Base-by-base conservation (phyloP, 92 coral and sea anemone species). In the Plumapathes pennacea region DNA sequence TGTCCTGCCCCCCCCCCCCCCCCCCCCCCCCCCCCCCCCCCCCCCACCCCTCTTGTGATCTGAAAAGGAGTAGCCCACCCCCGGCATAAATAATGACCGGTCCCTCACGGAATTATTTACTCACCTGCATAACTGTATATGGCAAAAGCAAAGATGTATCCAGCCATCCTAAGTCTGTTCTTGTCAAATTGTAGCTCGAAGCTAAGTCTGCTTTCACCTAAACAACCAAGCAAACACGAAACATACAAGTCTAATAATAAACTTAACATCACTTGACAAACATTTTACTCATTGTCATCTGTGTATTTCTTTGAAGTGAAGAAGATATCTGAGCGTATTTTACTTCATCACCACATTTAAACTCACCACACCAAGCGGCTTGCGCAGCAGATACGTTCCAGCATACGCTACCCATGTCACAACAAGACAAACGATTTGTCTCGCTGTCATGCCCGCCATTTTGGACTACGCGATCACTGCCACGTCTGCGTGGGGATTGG, bases 81-180 rank as follows among this genome's bases (percentile, higher is more conserved):
- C n/a, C n/a, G n/a, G n/a, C n/a, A n/a, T n/a, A n/a, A n/a, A n/a
- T n/a, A n/a, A n/a, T n/a, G n/a, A n/a, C n/a, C n/a, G n/a, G n/a
- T n/a, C n/a, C n/a, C n/a, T n/a, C n/a, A n/a, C n/a, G n/a, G n/a
- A n/a, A n/a, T n/a, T n/a, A 24, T 12, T 22, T 25, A 25, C 39
- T 3, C 47, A 87, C 95, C 95, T 92, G 98, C 98, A 92, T 92
- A 3, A 92, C 85, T 4, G 98, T 96, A 73, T 92, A 92, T 0
- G 98, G 98, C 15, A 92, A 59, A 12, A 92, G 54, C 42, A 92
- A 59, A 5, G 98, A 58, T 14, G 96, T 82, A 57, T 92, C 98
- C 41, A 92, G 73, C 76, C 82, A 84, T 3, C 98, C 98, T 18
- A 92, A 80, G 13, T 81, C 84, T 26, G 98, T 69, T 57, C 82